phyloP scores from a whole-genome alignment of 2,888 invertebrate genomes.

The Troides oblongomaculatus region DNA sequence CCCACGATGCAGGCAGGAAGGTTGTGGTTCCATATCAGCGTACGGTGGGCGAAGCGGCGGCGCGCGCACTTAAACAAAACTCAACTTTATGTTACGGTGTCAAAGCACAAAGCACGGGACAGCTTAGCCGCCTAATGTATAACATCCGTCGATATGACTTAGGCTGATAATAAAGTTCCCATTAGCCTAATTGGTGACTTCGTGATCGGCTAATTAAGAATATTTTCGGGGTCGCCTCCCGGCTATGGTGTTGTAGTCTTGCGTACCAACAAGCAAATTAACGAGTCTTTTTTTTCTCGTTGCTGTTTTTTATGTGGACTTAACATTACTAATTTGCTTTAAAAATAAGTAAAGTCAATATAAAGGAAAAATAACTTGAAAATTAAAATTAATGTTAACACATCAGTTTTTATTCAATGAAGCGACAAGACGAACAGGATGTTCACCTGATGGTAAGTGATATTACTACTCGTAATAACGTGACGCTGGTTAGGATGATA shows the following conservation, averaged over 20 bases:
- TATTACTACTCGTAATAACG: too few species aligned
- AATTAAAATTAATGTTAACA: too few species aligned
- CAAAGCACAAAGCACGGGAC: neutral
- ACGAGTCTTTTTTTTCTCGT: neutral
- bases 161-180: slow-evolving; percentile 26
- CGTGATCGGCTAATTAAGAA: slow-evolving; percentile 24
- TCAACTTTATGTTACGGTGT: neutral
- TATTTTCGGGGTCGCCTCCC: slow-evolving; percentile 20
- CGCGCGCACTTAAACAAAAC: neutral
- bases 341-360: too few species aligned
- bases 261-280: neutral
- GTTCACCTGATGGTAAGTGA: too few species aligned
- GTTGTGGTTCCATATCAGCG: slow-evolving; percentile 29
- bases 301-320: too few species aligned
- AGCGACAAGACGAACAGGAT: too few species aligned
- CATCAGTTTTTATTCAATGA: too few species aligned
- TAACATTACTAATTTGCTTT: too few species aligned
- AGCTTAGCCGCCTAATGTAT: slow-evolving; percentile 9
- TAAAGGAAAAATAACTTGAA: too few species aligned
- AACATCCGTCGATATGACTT: slow-evolving; percentile 28
- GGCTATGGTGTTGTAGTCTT: neutral
- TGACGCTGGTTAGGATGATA: too few species aligned
- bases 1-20: slow-evolving; percentile 25
- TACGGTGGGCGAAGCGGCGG: slow-evolving; percentile 4
- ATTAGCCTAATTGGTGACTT: slow-evolving; percentile 28